These are phyloP conservation scores for Drosophila sucinea DNA, from an alignment of 1,140 invertebrate species.

Conservation along the genomic window DNA sequence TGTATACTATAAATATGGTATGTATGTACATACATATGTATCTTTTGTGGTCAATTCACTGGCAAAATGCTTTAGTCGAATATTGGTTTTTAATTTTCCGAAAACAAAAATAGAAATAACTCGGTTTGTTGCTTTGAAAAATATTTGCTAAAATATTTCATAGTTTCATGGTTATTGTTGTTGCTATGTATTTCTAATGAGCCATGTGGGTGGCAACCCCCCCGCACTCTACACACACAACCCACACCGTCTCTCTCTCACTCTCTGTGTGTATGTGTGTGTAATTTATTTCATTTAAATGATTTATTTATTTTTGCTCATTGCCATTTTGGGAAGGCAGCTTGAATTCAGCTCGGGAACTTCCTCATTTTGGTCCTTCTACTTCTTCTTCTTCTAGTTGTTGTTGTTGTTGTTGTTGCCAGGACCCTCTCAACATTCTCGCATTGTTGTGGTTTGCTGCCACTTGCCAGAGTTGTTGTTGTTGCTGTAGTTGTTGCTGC, in stretches of 20 bases:
- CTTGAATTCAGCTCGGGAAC: not conserved
- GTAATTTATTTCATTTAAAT: conserved; percentile 76
- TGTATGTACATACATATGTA: not conserved
- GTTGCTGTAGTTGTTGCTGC: conserved; percentile 43
- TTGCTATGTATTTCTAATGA: conserved; percentile 76
- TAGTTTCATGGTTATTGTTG: conserved; percentile 29
- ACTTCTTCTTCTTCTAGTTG: no score
- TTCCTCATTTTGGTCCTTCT: conserved; percentile 5
- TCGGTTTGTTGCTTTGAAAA: conserved; percentile 33
- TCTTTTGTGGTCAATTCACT: not conserved
- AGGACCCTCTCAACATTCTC: conserved; percentile 1
- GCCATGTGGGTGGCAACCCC: conserved; percentile 55
- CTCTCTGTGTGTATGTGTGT: conserved; percentile 26
- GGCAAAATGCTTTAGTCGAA: conserved; percentile 14
- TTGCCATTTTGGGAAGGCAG: conserved; percentile 58
- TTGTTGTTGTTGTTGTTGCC: not conserved
- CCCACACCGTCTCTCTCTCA: not conserved
- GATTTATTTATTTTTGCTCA: conserved; percentile 79
- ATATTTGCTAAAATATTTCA: conserved; percentile 32
- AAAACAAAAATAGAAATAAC: conserved; percentile 14
- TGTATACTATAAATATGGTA: not conserved
- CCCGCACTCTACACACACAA: not conserved
- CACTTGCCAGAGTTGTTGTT: conserved; percentile 24
- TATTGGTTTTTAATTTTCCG: conserved; percentile 58
- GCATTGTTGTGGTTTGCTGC: conserved; percentile 50